Percentiles rank a stretch among this genome's conserved stretches.
Conservation (phyloP, 2,888 invertebrate genomes). For the Drosophila sordidapex region DNA sequence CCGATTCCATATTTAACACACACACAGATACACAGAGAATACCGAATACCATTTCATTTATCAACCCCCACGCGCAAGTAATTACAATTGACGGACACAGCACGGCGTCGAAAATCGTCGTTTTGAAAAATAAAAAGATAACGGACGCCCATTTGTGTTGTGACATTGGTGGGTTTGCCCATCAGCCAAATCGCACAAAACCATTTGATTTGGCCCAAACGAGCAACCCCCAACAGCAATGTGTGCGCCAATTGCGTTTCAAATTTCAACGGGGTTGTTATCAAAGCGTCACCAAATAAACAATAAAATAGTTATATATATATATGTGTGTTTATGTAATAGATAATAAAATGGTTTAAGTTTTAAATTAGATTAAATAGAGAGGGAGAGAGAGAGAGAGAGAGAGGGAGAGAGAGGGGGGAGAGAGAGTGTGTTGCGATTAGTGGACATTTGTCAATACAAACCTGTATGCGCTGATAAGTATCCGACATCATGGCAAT, state of each 20-base stretch:
- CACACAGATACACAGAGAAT: conserved; percentile 27
- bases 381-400: conserved; percentile 17
- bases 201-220: conserved; percentile 38
- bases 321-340: conserved; percentile 3
- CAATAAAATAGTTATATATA: conserved; percentile 5
- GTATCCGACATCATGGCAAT: conserved; percentile 99
- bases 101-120: conserved; percentile 47
- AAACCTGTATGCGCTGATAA: conserved; percentile 99
- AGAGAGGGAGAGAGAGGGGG: conserved; percentile 63
- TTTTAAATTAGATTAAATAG: conserved; percentile 12
- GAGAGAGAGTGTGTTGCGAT: conserved; percentile 69
- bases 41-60: conserved; percentile 6
- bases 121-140: conserved; percentile 80
- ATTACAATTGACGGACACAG: conserved; percentile 49
- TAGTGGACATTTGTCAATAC: conserved; percentile 84
- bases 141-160: conserved; percentile 66
- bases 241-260: conserved; percentile 40
- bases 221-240: conserved; percentile 54
- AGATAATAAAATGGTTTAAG: conserved; percentile 1
- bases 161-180: conserved; percentile 59
- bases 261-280: conserved; percentile 59
- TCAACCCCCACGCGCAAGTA: conserved; percentile 44
- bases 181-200: conserved; percentile 37
- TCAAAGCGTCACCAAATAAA: conserved; percentile 28
- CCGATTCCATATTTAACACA: conserved; percentile 31